Conservation (phyloP, 2,797 vertebrate genomes). For the Notolabrus celidotus region DNA sequence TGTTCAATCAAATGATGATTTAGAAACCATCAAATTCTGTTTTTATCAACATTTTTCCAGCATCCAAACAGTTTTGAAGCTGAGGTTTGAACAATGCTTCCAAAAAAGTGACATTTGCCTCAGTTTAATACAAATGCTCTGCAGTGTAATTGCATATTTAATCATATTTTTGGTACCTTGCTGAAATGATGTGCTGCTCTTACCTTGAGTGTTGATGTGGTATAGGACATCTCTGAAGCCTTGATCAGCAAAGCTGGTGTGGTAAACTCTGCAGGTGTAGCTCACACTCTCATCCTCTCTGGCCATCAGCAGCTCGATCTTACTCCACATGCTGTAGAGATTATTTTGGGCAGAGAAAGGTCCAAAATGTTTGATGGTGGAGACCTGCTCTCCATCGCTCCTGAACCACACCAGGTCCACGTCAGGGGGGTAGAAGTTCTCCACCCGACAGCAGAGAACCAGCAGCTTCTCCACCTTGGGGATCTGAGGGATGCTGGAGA, state of each 20-base stretch:
- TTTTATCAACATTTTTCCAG: too few relatives aligned
- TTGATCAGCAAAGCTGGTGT: constrained; percentile 66
- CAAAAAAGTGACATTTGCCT: too few relatives aligned
- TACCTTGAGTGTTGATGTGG: constrained; percentile 77
- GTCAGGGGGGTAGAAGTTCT: constrained; percentile 75
- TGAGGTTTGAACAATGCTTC: too few relatives aligned
- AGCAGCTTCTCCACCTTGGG: constrained; percentile 65
- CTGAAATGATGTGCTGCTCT: not conserved
- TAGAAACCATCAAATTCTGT: too few relatives aligned
- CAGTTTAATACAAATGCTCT: too few relatives aligned
- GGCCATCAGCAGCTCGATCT: constrained; percentile 66
- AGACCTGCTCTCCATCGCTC: constrained; percentile 63
- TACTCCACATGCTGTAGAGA: constrained; percentile 77
- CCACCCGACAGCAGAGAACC: constrained; percentile 77
- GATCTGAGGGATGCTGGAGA: constrained; percentile 74
- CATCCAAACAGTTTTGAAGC: too few relatives aligned
- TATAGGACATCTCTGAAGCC: constrained; percentile 69
- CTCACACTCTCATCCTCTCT: constrained; percentile 66
- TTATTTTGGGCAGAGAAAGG: constrained; percentile 63
- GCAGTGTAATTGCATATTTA: too few relatives aligned
- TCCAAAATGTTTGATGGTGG: constrained; percentile 60
- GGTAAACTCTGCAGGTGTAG: constrained; percentile 75
- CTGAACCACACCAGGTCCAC: constrained; percentile 73
- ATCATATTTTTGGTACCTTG: not conserved
- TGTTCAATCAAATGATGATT: too few relatives aligned